phyloP scores from a whole-genome alignment of 2,888 invertebrate genomes.

The Gymnosoma rotundatum region DNA sequence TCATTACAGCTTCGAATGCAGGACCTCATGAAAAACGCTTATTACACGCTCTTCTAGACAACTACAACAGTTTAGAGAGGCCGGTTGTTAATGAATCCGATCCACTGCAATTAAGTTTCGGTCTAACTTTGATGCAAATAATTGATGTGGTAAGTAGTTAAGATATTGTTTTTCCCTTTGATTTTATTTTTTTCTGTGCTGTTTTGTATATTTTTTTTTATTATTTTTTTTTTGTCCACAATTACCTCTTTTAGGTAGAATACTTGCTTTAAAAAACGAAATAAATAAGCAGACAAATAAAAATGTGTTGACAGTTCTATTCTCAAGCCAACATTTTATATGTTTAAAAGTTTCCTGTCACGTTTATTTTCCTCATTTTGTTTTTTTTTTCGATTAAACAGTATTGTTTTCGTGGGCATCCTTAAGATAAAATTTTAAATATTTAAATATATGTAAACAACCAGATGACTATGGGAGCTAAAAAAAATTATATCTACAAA shows the following conservation, averaged over 20 bases:
- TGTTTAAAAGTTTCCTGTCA: constrained; percentile 6
- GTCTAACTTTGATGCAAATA: constrained; percentile 98
- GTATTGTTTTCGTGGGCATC: neutral
- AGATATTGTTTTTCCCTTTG: constrained; percentile 8
- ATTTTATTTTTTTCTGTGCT: neutral
- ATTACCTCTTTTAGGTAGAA: constrained; percentile 28
- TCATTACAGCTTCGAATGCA: constrained; percentile 88
- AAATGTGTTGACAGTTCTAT: neutral
- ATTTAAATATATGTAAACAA: too few relatives aligned
- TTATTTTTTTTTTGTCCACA: neutral
- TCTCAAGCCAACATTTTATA: neutral
- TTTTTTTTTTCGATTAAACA: neutral
- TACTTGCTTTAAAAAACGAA: neutral
- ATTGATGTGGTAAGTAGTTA: constrained; percentile 93
- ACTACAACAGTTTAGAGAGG: constrained; percentile 96
- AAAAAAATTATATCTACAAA: too few relatives aligned
- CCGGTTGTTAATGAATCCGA: constrained; percentile 98
- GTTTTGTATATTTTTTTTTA: constrained; percentile 10
- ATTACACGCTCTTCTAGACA: constrained; percentile 93
- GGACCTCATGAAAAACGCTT: constrained; percentile 96
- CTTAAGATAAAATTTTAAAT: neutral
- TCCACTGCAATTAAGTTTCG: constrained; percentile 96
- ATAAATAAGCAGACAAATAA: neutral
- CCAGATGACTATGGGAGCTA: too few relatives aligned
- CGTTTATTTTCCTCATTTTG: neutral